Percentiles rank a stretch among this genome's conserved stretches.
phyloP scores from a whole-genome alignment of 1,140 invertebrate genomes.

The Liolophura sinensis region DNA sequence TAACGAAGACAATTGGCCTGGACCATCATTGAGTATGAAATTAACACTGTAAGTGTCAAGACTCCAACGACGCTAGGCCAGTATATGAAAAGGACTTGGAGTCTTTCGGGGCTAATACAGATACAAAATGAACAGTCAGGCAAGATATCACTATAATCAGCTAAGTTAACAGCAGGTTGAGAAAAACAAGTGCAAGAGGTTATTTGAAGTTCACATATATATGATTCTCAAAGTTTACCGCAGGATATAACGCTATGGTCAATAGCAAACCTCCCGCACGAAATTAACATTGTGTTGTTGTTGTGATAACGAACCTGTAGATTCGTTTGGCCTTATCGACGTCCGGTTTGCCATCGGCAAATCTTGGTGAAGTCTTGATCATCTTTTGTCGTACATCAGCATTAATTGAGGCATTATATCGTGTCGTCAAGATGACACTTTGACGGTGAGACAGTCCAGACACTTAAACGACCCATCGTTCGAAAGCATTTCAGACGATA shows the following conservation, averaged over 20 bases:
- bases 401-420: neutral
- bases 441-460: no score
- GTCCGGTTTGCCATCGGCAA: constrained; percentile 35
- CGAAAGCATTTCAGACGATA: no score
- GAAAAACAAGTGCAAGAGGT: neutral
- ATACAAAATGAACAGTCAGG: no score
- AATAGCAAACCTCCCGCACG: neutral
- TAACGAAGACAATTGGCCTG: no score
- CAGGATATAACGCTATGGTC: neutral
- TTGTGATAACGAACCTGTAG: constrained; percentile 29
- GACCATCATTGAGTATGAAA: no score
- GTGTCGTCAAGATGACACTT: neutral
- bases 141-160: neutral
- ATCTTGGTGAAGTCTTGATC: constrained; percentile 30
- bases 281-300: neutral
- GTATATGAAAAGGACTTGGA: no score
- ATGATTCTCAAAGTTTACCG: neutral
- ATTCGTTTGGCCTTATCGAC: constrained; percentile 45
- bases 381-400: constrained; percentile 19
- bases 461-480: no score
- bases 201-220: neutral
- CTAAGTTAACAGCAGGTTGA: neutral
- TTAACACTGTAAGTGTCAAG: no score
- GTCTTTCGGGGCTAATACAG: no score
- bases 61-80: no score